Base-by-base conservation (phyloP, 2,888 invertebrate species). In the Entomobrya proxima region DNA sequence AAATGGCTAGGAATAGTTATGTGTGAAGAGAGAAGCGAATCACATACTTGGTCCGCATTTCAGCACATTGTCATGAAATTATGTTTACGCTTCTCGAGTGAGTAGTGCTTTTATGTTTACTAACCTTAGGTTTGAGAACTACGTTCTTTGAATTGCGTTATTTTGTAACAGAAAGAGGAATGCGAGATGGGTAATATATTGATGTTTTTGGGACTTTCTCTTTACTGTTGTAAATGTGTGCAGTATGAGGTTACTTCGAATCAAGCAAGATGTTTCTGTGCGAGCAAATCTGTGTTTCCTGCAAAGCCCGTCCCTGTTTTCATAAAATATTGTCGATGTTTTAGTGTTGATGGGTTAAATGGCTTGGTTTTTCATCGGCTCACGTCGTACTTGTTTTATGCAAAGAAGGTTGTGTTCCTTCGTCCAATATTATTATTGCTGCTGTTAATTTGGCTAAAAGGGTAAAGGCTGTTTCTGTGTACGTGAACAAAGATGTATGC, bases 261-360 rank as follows among this genome's bases (percentile, higher is more conserved):
- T 13, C 2, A 21, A 18, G 27, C 27, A 55, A 24, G 1, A 55
- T 6, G 24, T 24, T 6, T 21, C 44, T 44, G 2, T 44, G n/a
- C n/a, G n/a, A 44, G n/a, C 2, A 24, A 55, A 27, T 55, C 7
- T 24, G n/a, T 55, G 24, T 13, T 55, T 55, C 37, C 21, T 72
- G 9, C 69, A 72, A 24, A 77, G 74, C 81, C 75, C 74, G 64
- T 74, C 81, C 81, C 81, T 74, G 58, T 80, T 72, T 61, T 82
- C 75, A 75, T 82, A 75, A 82, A 82, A 82, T 82, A 82, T 82
- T 55, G 81, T 50, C 35, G 75, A 82, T 47, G 75, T 27, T 44
- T 44, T 58, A 55, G 72, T 80, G 80, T 58, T 80, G 80, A 80
- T 72, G 80, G 72, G 40, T 52, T 72, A 32, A 80, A 55, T 40